A percentile compares a stretch with the other conserved stretches of the same genome.
These are phyloP conservation scores for Tetrao urogallus DNA, from an alignment of 2,113 vertebrate genomes.

Conservation along the genomic window DNA sequence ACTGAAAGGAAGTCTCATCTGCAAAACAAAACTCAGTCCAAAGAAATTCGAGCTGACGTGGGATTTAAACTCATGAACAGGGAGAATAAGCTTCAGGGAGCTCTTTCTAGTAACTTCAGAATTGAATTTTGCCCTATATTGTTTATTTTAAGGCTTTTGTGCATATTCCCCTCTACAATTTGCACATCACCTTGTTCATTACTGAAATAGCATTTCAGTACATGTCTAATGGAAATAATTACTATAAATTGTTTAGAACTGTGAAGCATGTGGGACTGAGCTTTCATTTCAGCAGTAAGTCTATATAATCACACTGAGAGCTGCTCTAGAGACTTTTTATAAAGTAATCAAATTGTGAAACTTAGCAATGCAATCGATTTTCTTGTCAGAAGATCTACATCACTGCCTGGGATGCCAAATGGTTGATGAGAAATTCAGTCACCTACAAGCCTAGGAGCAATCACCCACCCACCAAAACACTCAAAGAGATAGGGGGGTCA, in stretches of 20 bases:
- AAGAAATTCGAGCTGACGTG: neutral
- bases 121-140: neutral
- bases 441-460: slow-evolving; percentile 20
- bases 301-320: slow-evolving; percentile 38
- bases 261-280: slow-evolving; percentile 20
- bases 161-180: slow-evolving; percentile 27
- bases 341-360: slow-evolving; percentile 65
- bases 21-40: neutral
- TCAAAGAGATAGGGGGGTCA: neutral
- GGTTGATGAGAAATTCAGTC: slow-evolving; percentile 27
- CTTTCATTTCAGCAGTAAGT: slow-evolving; percentile 44
- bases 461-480: neutral
- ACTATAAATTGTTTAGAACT: slow-evolving; percentile 36
- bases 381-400: slow-evolving; percentile 50
- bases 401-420: slow-evolving; percentile 22
- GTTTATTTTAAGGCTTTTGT: slow-evolving; percentile 20
- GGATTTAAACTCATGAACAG: neutral
- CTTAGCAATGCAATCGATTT: slow-evolving; percentile 58
- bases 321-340: slow-evolving; percentile 44
- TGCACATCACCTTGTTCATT: neutral
- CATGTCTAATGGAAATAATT: slow-evolving; percentile 46
- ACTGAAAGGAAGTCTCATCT: neutral
- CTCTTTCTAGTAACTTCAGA: neutral
- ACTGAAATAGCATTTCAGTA: slow-evolving; percentile 13
- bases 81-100: neutral